A percentile compares a stretch with the other conserved stretches of the same genome.
Conservation (phyloP, 2,888 invertebrate species). For the Andrena minutula region DNA sequence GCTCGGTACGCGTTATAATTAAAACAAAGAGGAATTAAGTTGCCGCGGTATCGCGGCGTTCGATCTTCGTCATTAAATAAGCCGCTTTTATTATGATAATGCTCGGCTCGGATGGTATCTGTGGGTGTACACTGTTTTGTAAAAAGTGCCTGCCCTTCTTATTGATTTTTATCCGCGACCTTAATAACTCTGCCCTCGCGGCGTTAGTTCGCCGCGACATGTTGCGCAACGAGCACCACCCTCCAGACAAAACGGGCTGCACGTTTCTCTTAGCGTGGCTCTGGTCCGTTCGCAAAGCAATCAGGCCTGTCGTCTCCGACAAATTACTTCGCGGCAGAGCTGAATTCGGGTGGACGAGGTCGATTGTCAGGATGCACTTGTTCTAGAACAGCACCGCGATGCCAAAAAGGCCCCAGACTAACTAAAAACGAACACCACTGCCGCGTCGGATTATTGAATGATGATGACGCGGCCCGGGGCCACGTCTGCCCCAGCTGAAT, state of each 20-base stretch:
- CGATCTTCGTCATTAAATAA: slow-evolving; percentile 31
- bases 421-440: slow-evolving; percentile 50
- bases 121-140: slow-evolving; percentile 11
- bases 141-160: not conserved
- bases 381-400: not conserved
- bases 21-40: slow-evolving; percentile 14
- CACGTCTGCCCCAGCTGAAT: slow-evolving; percentile 61
- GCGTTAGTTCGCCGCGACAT: not conserved
- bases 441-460: slow-evolving; percentile 74
- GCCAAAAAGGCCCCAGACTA: not conserved
- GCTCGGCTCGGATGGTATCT: not conserved
- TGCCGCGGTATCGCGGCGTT: not conserved
- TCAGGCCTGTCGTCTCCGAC: not conserved
- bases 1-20: slow-evolving; percentile 17
- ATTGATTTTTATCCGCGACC: slow-evolving; percentile 22
- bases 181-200: slow-evolving; percentile 6
- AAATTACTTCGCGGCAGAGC: slow-evolving; percentile 2
- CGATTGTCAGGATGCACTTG: not conserved
- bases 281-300: not conserved
- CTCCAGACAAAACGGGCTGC: not conserved
- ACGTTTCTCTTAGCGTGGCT: not conserved
- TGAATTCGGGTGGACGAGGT: not conserved
- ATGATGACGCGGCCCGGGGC: slow-evolving; percentile 72
- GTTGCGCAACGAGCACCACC: not conserved
- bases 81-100: slow-evolving; percentile 26